These are phyloP conservation scores for Acleris holmiana DNA, from an alignment of 2,888 invertebrate species.

Conservation along the genomic window DNA sequence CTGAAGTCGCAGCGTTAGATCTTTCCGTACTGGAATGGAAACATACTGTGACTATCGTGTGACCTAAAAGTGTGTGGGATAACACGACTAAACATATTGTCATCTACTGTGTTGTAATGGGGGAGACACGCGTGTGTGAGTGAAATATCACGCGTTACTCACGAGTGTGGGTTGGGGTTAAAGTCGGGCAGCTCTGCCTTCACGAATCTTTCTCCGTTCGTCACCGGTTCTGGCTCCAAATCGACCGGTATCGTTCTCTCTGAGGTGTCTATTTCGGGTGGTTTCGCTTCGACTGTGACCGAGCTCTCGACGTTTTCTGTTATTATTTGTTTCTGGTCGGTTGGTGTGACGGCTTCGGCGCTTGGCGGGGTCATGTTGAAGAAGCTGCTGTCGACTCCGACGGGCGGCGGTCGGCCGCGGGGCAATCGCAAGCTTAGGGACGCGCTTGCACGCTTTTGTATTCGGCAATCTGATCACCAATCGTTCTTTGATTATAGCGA, in stretches of 20 bases:
- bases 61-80: slow-evolving; percentile 48
- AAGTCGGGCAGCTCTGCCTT: slow-evolving; percentile 67
- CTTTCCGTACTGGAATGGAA: slow-evolving; percentile 96
- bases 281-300: slow-evolving; percentile 36
- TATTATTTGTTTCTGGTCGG: slow-evolving; percentile 43
- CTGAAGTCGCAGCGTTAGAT: slow-evolving; percentile 96
- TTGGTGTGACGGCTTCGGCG: slow-evolving; percentile 72
- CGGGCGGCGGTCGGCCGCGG: slow-evolving; percentile 72
- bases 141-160: slow-evolving; percentile 66
- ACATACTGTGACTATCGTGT: slow-evolving; percentile 64
- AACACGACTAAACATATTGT: background rate
- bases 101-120: background rate
- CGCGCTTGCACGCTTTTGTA: slow-evolving; percentile 75
- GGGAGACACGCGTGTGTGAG: slow-evolving; percentile 62
- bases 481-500: slow-evolving; percentile 40
- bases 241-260: slow-evolving; percentile 38
- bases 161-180: slow-evolving; percentile 81
- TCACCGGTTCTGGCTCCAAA: slow-evolving; percentile 39
- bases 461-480: slow-evolving; percentile 78
- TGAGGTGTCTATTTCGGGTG: slow-evolving; percentile 37
- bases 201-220: slow-evolving; percentile 55
- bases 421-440: slow-evolving; percentile 74
- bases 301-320: slow-evolving; percentile 48
- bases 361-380: slow-evolving; percentile 80
- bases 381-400: slow-evolving; percentile 68